Percentiles rank a stretch among this genome's conserved stretches.
These are phyloP conservation scores for Apis laboriosa DNA, from an alignment of 1,140 invertebrate species.

Conservation along the genomic window DNA sequence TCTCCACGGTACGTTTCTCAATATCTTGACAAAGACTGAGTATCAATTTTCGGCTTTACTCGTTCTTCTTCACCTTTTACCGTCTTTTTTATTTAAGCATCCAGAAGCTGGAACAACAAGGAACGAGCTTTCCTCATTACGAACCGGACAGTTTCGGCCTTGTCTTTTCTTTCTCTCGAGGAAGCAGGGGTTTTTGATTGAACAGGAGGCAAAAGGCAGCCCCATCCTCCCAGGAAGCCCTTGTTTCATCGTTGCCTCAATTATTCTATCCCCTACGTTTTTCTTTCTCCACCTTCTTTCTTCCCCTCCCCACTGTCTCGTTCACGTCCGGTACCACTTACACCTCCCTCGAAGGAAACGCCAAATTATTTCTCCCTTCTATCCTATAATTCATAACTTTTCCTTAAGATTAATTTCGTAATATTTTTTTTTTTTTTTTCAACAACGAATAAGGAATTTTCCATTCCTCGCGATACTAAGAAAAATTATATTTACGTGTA, in stretches of 20 bases:
- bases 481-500: too few relatives aligned
- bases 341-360: constrained; percentile 11
- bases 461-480: too few relatives aligned
- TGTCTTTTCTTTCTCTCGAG: constrained; percentile 67
- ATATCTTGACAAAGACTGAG: too few relatives aligned
- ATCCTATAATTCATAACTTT: too few relatives aligned
- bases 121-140: constrained; percentile 74
- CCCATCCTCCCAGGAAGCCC: constrained; percentile 41
- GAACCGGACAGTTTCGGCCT: constrained; percentile 68
- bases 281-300: constrained; percentile 49
- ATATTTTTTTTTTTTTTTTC: not conserved
- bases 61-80: not conserved
- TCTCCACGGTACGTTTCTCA: too few relatives aligned
- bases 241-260: constrained; percentile 68
- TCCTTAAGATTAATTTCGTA: not conserved
- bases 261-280: constrained; percentile 70
- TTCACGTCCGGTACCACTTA: constrained; percentile 50
- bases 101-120: constrained; percentile 55
- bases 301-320: constrained; percentile 52
- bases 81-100: constrained; percentile 54
- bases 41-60: constrained; percentile 20
- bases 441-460: too few relatives aligned
- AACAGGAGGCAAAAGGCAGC: constrained; percentile 68
- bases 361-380: constrained; percentile 5
- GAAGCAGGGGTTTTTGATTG: constrained; percentile 71